Evolutionary conservation across 2,797 vertebrate genomes (phyloP).

Genomic region (Macropus fuliginosus): DNA sequence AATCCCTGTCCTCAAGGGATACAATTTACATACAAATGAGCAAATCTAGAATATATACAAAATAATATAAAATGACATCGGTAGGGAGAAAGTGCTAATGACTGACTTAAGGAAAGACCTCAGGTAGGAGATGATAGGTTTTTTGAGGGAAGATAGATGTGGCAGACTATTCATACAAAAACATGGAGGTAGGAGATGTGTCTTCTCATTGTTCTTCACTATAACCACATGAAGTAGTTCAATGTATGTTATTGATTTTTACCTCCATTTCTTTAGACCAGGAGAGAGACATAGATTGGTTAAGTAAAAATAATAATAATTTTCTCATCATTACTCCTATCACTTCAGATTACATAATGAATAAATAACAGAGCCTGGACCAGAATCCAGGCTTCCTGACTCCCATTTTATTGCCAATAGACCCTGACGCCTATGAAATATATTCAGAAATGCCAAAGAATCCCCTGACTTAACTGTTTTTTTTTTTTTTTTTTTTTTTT

Average conservation of each 20-base stretch:
- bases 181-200: not conserved
- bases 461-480: not conserved
- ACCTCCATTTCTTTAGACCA: not conserved
- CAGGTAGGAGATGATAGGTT: not conserved
- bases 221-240: not conserved
- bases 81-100: not conserved
- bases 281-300: not conserved
- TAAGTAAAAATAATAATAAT: not conserved
- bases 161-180: not conserved
- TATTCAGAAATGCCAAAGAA: not conserved
- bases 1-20: not conserved
- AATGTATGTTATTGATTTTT: not conserved
- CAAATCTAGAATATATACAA: not conserved
- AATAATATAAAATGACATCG: not conserved
- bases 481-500: not conserved
- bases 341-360: not conserved
- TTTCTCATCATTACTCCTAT: not conserved
- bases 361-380: not conserved
- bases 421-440: not conserved
- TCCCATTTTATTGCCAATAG: not conserved
- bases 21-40: not conserved
- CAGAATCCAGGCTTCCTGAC: not conserved
- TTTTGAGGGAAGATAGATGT: not conserved
- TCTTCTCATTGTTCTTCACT: not conserved
- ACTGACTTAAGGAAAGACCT: not conserved